phyloP scores from a whole-genome alignment of 2,888 invertebrate species.

The Urechis unicinctus region DNA sequence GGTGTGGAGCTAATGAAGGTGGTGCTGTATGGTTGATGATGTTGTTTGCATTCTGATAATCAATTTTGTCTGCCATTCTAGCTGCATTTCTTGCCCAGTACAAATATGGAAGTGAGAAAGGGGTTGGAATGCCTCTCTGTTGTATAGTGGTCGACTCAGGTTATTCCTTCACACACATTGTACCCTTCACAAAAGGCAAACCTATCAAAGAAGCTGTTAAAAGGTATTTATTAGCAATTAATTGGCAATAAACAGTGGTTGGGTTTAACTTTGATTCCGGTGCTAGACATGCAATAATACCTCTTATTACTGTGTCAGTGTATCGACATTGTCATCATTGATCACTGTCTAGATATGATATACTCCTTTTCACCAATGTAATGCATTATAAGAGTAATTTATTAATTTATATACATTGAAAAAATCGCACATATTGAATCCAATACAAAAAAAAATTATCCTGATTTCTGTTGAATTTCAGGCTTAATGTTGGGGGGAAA shows the following conservation, averaged over 20 bases:
- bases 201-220: constrained; percentile 61
- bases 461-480: too few relatives aligned
- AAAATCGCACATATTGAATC: too few relatives aligned
- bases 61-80: too few relatives aligned
- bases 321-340: neutral
- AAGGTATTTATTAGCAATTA: constrained; percentile 35
- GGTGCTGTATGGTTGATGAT: too few relatives aligned
- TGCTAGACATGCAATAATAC: too few relatives aligned
- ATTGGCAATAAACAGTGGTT: too few relatives aligned
- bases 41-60: too few relatives aligned
- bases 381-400: too few relatives aligned
- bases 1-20: too few relatives aligned
- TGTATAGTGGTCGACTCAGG: constrained; percentile 87
- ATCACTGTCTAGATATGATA: constrained; percentile 3
- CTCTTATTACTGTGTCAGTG: neutral
- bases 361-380: neutral
- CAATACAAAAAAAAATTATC: too few relatives aligned
- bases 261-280: too few relatives aligned
- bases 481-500: constrained; percentile 95
- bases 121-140: constrained; percentile 48
- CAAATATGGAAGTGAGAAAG: constrained; percentile 55
- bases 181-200: constrained; percentile 67
- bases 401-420: too few relatives aligned
- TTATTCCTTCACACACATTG: constrained; percentile 89
- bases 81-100: constrained; percentile 73